These are phyloP conservation scores for Cervus canadensis DNA, from an alignment of 2,113 vertebrate genomes.

Conservation along the genomic window DNA sequence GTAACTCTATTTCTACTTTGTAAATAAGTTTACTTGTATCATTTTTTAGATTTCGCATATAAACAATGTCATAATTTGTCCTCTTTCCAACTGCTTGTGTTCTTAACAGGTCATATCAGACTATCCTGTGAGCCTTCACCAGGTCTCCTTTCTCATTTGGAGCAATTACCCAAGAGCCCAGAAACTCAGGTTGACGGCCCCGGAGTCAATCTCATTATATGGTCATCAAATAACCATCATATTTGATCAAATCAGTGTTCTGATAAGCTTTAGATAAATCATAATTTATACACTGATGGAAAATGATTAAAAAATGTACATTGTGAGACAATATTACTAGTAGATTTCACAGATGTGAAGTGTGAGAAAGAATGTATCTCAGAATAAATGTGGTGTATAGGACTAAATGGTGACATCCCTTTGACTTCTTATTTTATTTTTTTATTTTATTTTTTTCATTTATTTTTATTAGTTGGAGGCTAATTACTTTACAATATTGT, in stretches of 20 bases:
- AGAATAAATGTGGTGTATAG: not conserved
- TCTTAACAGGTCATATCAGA: constrained; percentile 37
- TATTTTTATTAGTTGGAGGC: too few relatives aligned
- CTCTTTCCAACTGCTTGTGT: not conserved
- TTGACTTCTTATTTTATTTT: not conserved
- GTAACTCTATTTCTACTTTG: not conserved
- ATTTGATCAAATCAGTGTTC: not conserved
- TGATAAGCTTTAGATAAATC: not conserved
- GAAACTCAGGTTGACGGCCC: not conserved
- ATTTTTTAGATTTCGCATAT: not conserved
- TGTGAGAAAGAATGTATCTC: not conserved
- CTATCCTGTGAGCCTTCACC: not conserved
- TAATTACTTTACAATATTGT: too few relatives aligned
- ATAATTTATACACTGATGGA: not conserved
- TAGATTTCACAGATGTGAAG: not conserved
- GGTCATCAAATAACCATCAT: not conserved
- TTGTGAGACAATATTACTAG: not conserved
- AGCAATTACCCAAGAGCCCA: not conserved
- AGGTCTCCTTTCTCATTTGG: not conserved
- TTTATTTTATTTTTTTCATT: too few relatives aligned
- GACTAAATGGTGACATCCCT: not conserved
- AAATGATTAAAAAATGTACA: not conserved
- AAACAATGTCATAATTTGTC: not conserved
- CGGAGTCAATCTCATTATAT: not conserved
- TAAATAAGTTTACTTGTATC: not conserved